Conservation (phyloP, 1,140 invertebrate species). For the Chrysoperla carnea region DNA sequence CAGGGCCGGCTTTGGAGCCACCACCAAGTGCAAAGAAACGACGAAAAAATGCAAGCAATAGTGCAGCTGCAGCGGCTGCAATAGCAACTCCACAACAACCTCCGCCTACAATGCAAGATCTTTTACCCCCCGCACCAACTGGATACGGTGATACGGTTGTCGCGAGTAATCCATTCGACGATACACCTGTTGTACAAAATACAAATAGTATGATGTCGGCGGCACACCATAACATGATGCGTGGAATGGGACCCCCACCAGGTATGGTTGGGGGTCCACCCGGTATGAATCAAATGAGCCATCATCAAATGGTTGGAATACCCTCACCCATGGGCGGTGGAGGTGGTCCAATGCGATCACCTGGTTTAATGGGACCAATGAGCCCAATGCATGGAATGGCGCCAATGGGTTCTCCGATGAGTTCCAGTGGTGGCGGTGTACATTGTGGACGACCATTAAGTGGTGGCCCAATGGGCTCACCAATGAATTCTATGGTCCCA, state of each 20-base stretch:
- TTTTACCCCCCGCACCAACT: slow-evolving; percentile 63
- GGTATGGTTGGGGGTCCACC: slow-evolving; percentile 15
- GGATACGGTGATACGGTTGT: slow-evolving; percentile 87
- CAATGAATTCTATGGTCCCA: slow-evolving; percentile 25
- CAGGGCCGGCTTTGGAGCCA: slow-evolving; percentile 36
- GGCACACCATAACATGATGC: slow-evolving; percentile 30
- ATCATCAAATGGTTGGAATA: slow-evolving; percentile 36
- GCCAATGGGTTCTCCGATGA: slow-evolving; percentile 41
- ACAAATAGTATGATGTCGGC: slow-evolving; percentile 40
- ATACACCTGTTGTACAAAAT: slow-evolving; percentile 53
- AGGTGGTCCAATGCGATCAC: slow-evolving; percentile 24
- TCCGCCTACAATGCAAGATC: slow-evolving; percentile 48
- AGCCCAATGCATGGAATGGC: slow-evolving; percentile 34
- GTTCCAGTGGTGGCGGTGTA: slow-evolving; percentile 25
- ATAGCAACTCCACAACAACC: slow-evolving; percentile 32
- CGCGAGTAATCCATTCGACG: slow-evolving; percentile 90
- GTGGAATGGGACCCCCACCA: slow-evolving; percentile 8
- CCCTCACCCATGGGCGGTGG: slow-evolving; percentile 32
- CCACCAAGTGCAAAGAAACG: slow-evolving; percentile 47
- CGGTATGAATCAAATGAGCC: slow-evolving; percentile 36
- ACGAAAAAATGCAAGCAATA: slow-evolving; percentile 41
- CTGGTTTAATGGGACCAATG: slow-evolving; percentile 22
- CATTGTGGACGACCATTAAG: slow-evolving; percentile 42
- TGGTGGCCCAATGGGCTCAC: slow-evolving; percentile 49
- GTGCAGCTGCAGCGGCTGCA: slow-evolving; percentile 12